phyloP scores from a whole-genome alignment of 2,797 vertebrate genomes.

The Dallia pectoralis region DNA sequence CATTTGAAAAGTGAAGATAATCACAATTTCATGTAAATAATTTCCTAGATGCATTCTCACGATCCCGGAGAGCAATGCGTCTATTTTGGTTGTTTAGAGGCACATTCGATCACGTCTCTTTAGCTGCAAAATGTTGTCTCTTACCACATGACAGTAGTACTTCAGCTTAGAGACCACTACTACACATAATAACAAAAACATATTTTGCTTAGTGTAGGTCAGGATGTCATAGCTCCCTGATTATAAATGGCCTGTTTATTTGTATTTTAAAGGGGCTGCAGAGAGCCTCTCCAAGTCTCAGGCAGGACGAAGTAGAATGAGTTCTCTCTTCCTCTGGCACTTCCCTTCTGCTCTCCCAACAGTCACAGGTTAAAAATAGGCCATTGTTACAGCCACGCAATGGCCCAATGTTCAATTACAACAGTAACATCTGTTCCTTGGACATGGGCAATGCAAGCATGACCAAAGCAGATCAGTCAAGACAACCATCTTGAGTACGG shows the following conservation, averaged over 20 bases:
- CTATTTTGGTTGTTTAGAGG: neutral
- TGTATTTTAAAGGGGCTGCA: neutral
- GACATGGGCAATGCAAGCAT: too few species aligned
- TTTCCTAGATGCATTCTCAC: neutral
- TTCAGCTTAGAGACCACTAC: neutral
- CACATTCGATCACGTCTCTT: neutral
- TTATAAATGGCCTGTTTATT: neutral
- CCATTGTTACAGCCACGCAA: conserved; percentile 68
- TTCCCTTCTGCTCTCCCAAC: conserved; percentile 17
- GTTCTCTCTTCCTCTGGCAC: conserved; percentile 12
- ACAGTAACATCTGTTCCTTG: neutral
- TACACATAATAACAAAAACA: neutral
- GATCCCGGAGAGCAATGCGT: neutral
- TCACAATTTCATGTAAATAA: neutral
- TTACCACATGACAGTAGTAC: neutral
- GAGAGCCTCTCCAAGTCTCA: neutral
- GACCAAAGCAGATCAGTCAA: too few species aligned
- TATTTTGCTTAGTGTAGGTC: neutral
- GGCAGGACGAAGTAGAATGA: conserved; percentile 3
- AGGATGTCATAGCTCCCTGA: neutral
- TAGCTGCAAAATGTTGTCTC: neutral
- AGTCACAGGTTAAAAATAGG: conserved; percentile 71
- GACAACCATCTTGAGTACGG: too few species aligned
- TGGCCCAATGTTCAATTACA: conserved; percentile 26
- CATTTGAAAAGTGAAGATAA: neutral